phyloP scores from a whole-genome alignment of 2,113 vertebrate species.

The Alethe diademata region DNA sequence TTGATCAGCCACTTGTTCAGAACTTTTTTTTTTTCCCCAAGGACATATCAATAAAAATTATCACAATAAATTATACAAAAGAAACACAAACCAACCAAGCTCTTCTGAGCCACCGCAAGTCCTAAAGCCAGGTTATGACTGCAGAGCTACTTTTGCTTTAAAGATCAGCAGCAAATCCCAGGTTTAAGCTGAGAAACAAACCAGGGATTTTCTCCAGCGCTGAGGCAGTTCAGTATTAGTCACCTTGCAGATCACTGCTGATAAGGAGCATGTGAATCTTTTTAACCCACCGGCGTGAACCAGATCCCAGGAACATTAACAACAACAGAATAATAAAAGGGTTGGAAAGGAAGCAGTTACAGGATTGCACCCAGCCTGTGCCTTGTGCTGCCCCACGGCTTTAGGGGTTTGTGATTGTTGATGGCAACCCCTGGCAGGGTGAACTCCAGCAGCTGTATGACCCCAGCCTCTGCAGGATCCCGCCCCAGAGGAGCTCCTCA shows the following conservation, averaged over 20 bases:
- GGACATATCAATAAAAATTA: not conserved
- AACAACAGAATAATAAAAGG: not conserved
- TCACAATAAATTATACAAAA: not conserved
- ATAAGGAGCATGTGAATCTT: constrained; percentile 14
- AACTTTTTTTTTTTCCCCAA: not conserved
- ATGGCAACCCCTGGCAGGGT: not conserved
- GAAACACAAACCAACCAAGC: not conserved
- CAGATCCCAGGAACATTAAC: not conserved
- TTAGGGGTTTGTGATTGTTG: not conserved
- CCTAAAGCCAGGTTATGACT: not conserved
- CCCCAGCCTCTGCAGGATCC: not conserved
- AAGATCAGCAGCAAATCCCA: not conserved
- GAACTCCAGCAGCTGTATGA: not conserved
- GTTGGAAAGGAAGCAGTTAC: not conserved
- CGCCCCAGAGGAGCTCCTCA: not conserved
- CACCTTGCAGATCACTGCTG: not conserved
- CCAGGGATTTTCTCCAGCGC: not conserved
- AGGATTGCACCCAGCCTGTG: not conserved
- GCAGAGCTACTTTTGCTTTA: not conserved
- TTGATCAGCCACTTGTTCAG: not conserved
- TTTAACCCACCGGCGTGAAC: not conserved
- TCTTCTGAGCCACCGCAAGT: not conserved
- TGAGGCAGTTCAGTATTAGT: not conserved
- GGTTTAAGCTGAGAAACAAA: not conserved
- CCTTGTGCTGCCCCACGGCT: not conserved